A percentile compares a stretch with the other conserved stretches of the same genome.
Conservation (phyloP, 2,797 vertebrate genomes). For the Merluccius polli region DNA sequence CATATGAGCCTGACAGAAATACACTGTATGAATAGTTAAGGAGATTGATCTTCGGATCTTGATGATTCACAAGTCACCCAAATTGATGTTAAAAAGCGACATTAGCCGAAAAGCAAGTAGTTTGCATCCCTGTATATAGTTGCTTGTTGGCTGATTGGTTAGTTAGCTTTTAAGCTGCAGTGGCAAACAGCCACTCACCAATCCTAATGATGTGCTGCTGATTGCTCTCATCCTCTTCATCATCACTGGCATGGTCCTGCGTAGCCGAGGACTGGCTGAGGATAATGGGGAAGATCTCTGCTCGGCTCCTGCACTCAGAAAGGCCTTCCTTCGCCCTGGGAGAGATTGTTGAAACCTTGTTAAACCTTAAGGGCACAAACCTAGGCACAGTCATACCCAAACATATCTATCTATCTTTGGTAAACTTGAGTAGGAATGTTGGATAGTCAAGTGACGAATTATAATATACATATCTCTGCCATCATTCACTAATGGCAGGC, state of each 20-base stretch:
- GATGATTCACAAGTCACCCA: neutral
- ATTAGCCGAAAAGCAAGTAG: too few species aligned
- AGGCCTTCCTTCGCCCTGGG: constrained; percentile 53
- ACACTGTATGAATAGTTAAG: too few species aligned
- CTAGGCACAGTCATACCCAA: neutral
- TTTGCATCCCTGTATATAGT: too few species aligned
- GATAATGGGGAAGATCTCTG: constrained; percentile 78
- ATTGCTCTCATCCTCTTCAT: constrained; percentile 45
- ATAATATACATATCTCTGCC: neutral
- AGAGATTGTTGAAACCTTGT: neutral
- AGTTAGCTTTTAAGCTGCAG: neutral
- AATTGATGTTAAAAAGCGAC: too few species aligned
- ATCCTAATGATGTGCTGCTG: constrained; percentile 73
- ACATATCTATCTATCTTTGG: neutral
- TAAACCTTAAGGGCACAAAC: neutral
- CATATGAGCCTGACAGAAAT: too few species aligned
- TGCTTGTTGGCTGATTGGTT: too few species aligned
- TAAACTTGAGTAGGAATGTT: neutral
- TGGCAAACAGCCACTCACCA: constrained; percentile 67
- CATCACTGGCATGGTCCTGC: neutral
- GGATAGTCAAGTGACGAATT: neutral
- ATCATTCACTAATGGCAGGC: neutral
- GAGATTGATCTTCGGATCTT: too few species aligned
- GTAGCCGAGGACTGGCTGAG: constrained; percentile 70
- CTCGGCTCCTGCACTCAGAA: constrained; percentile 38